Evolutionary conservation across 1,140 invertebrate species (phyloP), one percentile per base, ranked within the genome.

Genomic region (Copidosoma floridanum): DNA sequence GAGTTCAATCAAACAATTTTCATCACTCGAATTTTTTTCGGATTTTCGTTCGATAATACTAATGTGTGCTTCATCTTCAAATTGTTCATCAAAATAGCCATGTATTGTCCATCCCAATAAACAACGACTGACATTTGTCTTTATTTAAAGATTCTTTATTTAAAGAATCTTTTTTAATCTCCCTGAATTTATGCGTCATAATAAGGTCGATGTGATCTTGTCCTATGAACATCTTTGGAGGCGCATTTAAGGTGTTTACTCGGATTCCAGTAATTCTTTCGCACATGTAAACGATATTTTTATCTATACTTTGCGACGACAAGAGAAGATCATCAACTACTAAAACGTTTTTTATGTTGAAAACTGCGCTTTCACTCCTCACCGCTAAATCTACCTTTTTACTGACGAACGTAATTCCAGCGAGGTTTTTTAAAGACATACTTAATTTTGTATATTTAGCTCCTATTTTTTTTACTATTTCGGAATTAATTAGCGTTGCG

Each of bases 101-200:
- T 52, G 50, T 24, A 40, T 40, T 2, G 32, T 23, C 35, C 50
- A 52, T 6, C 50, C 50, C 23, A 52, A 52, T 38, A 38, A 52
- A 21, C 18, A 52, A 24, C 35, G 12, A 6, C 32, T 38, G 10
- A 52, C 16, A 16, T 21, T 11, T 23, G 40, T 12, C 10, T 7
- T 5, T n/a, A n/a, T n/a, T n/a, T n/a, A n/a, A n/a, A n/a, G n/a
- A n/a, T n/a, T n/a, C n/a, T n/a, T n/a, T n/a, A n/a, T n/a, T n/a
- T n/a, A n/a, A n/a, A n/a, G n/a, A n/a, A 12, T 38, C 24, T 24
- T 24, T 37, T 14, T 38, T 4, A 14, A 52, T 14, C 7, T 1
- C 12, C 2, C 37, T 2, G 12, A 38, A 37, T 40, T 52, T 35
- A 2, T 21, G 50, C 10, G 26, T 38, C 8, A 38, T 23, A 38